Evolutionary conservation across 2,888 invertebrate genomes (phyloP), one percentile per base, ranked within the genome.

Genomic region (Dysmachus trigonus): DNA sequence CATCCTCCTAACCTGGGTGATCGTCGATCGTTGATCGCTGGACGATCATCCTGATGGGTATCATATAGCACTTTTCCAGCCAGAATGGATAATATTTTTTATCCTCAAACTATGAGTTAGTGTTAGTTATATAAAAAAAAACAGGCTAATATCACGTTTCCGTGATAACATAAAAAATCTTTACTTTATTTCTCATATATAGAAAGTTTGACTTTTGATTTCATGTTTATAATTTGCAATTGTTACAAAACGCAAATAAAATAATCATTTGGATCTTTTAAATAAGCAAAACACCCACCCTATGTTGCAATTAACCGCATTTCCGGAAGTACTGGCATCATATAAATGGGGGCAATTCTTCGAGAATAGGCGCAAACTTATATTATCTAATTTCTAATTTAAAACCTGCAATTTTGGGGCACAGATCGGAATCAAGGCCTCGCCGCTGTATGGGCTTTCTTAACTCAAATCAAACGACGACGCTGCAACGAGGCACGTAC

Each of bases 391-490:
- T 77, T 77, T 77, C 47, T 47, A 47, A 31, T 62, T 31, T 47
- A 73, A 33, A 77, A 77, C 77, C 27, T 27, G 77, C 77, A 31
- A 77, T 77, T 77, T 47, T 31, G 81, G 81, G 81, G 35, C 62
- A 62, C 33, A 81, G 62, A 81, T 53, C 81, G 35, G 81, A 81
- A 81, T 81, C 81, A 81, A 81, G 81, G 81, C 62, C 81, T 62
- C 62, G 22, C n/a, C 51, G 51, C 62, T 22, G 62, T 22, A 27
- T 27, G 31, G 51, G 62, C 33, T 81, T 81, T 81, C 62, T 81
- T 81, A 33, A 62, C 51, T 62, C 33, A 53, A 33, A 81, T n/a
- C 51, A 30, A 53, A 53, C 81, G 35, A 81, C 62, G 62, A 18
- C 62, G 51, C 51, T 81, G 31, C 53, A 53, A 27, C 31, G 22